Base-by-base conservation (phyloP, 2,113 vertebrate species). In the Pterocles orientalis region DNA sequence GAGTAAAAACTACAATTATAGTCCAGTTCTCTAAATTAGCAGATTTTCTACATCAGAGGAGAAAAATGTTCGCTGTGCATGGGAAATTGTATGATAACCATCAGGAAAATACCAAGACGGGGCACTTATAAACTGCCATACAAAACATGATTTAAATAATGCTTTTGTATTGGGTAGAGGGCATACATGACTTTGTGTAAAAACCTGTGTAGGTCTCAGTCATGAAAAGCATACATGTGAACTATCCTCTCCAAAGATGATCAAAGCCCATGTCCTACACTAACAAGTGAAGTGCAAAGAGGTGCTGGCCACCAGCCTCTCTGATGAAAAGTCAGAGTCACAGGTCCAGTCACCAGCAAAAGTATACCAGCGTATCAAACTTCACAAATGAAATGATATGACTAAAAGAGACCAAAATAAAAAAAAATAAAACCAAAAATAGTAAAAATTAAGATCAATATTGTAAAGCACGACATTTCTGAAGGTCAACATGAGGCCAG, bases 401-500 rank as follows among this genome's bases (percentile, higher is more conserved):
- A 62, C 43, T 43, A 88, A 78, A 70, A 54, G 71, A 71, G 73
- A 60, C 3, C 50, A 41, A 77, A 78, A 88, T 43, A 1, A 43
- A 92, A 65, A 65, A 65, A 65, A 47, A 20, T 12, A 47, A 62
- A 82, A 2, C 5, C 3, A 8, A 48, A 75, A 54, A 31, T 3
- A 53, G 3, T 7, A 33, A 69, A 94, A 93, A 81, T 71, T 68
- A 76, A 77, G 79, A 93, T 72, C 58, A 94, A 8, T 54, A 68
- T 24, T 80, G 78, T 69, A 79, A 95, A 95, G 91, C 8, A 53
- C 10, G 18, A 71, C 64, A 92, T 90, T 96, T 95, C 81, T 69
- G 51, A 95, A 96, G 95, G 92, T 85, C 85, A 83, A 0, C 84
- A 51, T 33, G 71, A 96, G 94, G 58, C 78, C 94, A 97, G 95